phyloP scores from a whole-genome alignment of 2,797 vertebrate genomes.

The Sardinella longiceps region DNA sequence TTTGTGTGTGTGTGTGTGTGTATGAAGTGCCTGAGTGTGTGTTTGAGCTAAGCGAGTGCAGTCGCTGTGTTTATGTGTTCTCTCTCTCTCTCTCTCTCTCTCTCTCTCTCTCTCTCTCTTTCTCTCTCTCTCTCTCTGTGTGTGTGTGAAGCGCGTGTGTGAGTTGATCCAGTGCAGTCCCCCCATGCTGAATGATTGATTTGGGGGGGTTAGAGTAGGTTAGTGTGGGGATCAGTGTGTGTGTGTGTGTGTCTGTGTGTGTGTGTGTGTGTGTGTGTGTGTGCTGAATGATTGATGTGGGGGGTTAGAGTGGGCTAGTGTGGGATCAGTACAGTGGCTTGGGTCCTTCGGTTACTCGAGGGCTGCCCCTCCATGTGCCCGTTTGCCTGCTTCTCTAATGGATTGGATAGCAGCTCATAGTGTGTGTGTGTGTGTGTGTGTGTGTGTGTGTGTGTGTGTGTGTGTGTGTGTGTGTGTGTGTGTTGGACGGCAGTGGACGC shows the following conservation, averaged over 20 bases:
- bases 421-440: too few relatives aligned
- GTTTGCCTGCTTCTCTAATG: not conserved
- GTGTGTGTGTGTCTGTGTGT: too few relatives aligned
- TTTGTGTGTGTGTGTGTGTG: not conserved
- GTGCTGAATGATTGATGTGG: not conserved
- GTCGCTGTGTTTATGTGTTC: not conserved
- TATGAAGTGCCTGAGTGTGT: too few relatives aligned
- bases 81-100: too few relatives aligned
- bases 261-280: not conserved
- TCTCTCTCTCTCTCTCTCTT: too few relatives aligned
- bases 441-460: too few relatives aligned
- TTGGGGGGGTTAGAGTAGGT: too few relatives aligned
- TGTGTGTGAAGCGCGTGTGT: not conserved
- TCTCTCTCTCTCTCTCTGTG: too few relatives aligned
- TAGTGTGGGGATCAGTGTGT: not conserved
- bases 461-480: too few relatives aligned
- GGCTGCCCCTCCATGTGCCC: not conserved
- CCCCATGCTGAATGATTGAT: not conserved
- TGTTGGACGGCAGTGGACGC: too few relatives aligned
- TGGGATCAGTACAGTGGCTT: not conserved
- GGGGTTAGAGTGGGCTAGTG: too few relatives aligned
- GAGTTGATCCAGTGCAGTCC: not conserved
- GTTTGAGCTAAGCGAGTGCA: not conserved
- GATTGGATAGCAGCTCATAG: not conserved
- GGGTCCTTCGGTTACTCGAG: not conserved